Evolutionary conservation across 35 echinoderm and acorn worm species (phyloP).

Genomic region (Stichopus chloronotus): DNA sequence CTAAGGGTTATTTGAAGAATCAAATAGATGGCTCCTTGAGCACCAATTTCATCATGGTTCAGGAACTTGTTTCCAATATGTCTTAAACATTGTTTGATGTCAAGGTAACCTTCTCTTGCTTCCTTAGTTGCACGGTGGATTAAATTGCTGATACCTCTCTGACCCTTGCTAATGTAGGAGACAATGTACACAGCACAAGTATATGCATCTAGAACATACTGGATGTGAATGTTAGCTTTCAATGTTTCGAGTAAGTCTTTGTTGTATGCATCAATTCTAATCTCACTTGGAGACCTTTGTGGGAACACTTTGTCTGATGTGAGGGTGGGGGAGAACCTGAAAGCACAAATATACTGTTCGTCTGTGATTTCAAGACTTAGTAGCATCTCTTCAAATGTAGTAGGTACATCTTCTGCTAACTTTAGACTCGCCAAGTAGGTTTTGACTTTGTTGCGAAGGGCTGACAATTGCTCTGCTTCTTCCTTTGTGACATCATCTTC

Average conservation of each 20-base stretch:
- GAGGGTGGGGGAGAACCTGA: slow-evolving; percentile 45
- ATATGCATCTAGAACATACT: slow-evolving; percentile 59
- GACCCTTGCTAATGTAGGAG: slow-evolving; percentile 70
- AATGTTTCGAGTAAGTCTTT: neutral
- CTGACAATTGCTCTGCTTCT: slow-evolving; percentile 39
- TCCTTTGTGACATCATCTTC: slow-evolving; percentile 11
- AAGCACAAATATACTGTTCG: slow-evolving; percentile 64
- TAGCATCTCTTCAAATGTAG: slow-evolving; percentile 56
- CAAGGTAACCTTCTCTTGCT: slow-evolving; percentile 60
- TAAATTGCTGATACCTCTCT: slow-evolving; percentile 66
- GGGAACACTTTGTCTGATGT: slow-evolving; percentile 68
- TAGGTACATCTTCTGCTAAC: slow-evolving; percentile 29
- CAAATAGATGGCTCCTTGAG: slow-evolving; percentile 72
- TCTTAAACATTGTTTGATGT: slow-evolving; percentile 55
- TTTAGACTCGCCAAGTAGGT: slow-evolving; percentile 33
- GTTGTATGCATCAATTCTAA: slow-evolving; percentile 8
- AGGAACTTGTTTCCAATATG: slow-evolving; percentile 73
- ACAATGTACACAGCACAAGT: slow-evolving; percentile 63
- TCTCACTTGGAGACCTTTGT: slow-evolving; percentile 57
- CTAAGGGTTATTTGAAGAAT: slow-evolving; percentile 61
- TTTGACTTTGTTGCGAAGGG: slow-evolving; percentile 23
- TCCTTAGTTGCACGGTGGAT: slow-evolving; percentile 60
- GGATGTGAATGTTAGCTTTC: slow-evolving; percentile 18
- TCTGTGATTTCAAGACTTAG: slow-evolving; percentile 38
- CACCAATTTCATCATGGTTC: slow-evolving; percentile 72